phyloP scores from a whole-genome alignment of 1,140 invertebrate species.

The Rhizoglyphus robini region DNA sequence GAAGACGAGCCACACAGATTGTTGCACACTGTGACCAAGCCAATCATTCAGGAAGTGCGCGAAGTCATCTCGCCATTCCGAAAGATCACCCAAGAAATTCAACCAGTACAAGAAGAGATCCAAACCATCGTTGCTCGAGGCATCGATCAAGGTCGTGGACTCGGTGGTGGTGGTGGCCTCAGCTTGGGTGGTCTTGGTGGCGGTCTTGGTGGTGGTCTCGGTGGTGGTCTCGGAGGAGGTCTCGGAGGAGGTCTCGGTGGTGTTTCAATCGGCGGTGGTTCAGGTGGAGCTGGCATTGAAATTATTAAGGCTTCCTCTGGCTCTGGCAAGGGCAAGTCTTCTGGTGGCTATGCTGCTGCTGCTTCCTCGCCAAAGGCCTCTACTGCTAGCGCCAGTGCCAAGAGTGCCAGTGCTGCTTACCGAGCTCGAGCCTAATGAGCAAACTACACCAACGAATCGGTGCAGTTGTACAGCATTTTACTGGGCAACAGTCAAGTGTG shows the following conservation, averaged over 20 bases:
- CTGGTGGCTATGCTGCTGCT: background rate
- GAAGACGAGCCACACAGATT: conserved; percentile 19
- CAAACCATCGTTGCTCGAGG: background rate
- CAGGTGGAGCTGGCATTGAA: background rate
- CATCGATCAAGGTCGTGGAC: background rate
- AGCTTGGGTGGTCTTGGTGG: background rate
- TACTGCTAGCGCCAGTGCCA: too few species aligned
- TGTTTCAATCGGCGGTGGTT: too few species aligned
- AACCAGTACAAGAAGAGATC: conserved; percentile 16
- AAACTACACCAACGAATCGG: too few species aligned
- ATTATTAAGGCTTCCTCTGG: background rate
- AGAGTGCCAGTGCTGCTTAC: too few species aligned
- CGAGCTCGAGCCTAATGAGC: too few species aligned
- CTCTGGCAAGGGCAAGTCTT: background rate
- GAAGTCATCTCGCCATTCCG: conserved; percentile 19
- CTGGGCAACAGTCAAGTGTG: too few species aligned
- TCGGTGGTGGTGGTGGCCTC: background rate
- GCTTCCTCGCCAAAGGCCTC: background rate
- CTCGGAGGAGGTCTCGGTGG: background rate
- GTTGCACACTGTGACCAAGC: conserved; percentile 10
- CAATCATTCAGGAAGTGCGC: conserved; percentile 11
- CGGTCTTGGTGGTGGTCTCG: background rate
- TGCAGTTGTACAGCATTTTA: too few species aligned
- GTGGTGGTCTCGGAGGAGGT: background rate
- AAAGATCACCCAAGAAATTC: conserved; percentile 11